Evolutionary conservation across 2,113 vertebrate genomes (phyloP).

Genomic region (Colius striatus): DNA sequence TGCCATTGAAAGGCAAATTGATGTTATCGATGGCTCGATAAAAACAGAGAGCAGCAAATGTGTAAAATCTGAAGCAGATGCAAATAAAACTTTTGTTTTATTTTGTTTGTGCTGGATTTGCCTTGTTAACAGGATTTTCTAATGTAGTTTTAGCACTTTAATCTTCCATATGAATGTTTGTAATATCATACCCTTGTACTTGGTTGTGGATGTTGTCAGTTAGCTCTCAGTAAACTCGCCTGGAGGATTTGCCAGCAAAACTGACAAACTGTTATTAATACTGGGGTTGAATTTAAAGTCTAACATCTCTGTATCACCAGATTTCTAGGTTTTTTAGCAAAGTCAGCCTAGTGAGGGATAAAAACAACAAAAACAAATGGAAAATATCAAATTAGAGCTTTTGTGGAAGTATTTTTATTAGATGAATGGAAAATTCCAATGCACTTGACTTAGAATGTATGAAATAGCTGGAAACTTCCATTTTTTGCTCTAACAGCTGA

Average conservation of each 20-base stretch:
- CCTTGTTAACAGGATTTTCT: slow-evolving; percentile 55
- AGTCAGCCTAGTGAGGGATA: neutral
- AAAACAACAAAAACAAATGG: neutral
- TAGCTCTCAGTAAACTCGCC: slow-evolving; percentile 17
- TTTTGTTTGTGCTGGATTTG: slow-evolving; percentile 40
- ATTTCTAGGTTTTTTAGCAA: neutral
- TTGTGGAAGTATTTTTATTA: slow-evolving; percentile 24
- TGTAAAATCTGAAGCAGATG: neutral
- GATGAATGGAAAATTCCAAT: slow-evolving; percentile 57
- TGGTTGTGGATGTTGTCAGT: slow-evolving; percentile 27
- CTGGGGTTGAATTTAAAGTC: slow-evolving; percentile 14
- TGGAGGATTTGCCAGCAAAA: slow-evolving; percentile 54
- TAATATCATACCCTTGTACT: neutral
- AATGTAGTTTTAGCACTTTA: slow-evolving; percentile 25
- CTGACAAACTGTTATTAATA: neutral
- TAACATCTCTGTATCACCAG: neutral
- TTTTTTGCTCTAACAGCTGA: slow-evolving; percentile 15
- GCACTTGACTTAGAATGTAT: slow-evolving; percentile 52
- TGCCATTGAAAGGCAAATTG: too few species aligned
- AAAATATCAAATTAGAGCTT: slow-evolving; percentile 15
- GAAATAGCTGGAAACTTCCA: slow-evolving; percentile 26
- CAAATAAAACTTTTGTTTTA: neutral
- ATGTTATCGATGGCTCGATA: neutral
- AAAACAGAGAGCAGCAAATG: neutral
- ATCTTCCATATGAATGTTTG: slow-evolving; percentile 45